Evolutionary conservation across 2,113 vertebrate species (phyloP).

Genomic region (Ceyx cyanopectus): DNA sequence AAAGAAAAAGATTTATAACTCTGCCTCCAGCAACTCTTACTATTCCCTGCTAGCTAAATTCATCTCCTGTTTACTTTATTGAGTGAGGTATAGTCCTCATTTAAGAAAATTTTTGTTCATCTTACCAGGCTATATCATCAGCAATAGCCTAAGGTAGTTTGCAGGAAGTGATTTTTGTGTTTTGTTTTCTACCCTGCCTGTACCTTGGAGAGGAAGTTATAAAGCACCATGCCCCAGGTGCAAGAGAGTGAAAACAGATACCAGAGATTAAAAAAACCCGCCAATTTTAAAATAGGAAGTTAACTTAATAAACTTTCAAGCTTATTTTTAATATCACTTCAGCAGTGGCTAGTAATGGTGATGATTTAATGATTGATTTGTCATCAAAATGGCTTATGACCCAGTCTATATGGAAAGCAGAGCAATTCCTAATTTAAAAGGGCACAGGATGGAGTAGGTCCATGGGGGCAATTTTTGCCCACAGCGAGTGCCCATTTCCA

Average conservation of each 20-base stretch:
- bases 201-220: not conserved
- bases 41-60: conserved; percentile 39
- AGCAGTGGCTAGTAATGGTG: not conserved
- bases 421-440: not conserved
- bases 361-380: not conserved
- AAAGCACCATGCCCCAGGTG: not conserved
- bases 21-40: conserved; percentile 49
- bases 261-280: not conserved
- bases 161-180: not conserved
- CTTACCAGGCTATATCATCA: conserved; percentile 26
- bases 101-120: conserved; percentile 23
- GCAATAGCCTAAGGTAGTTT: not conserved
- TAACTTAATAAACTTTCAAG: not conserved
- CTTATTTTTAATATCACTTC: not conserved
- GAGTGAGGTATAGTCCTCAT: not conserved
- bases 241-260: not conserved
- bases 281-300: not conserved
- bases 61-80: conserved; percentile 50
- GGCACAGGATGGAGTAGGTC: accelerated
- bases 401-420: not conserved
- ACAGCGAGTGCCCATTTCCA: not conserved
- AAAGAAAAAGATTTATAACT: conserved; percentile 32
- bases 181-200: not conserved
- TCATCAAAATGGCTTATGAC: not conserved
- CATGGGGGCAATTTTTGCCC: not conserved